Base-by-base conservation (phyloP, 1,140 invertebrate genomes). In the Palaemon carinicauda region DNA sequence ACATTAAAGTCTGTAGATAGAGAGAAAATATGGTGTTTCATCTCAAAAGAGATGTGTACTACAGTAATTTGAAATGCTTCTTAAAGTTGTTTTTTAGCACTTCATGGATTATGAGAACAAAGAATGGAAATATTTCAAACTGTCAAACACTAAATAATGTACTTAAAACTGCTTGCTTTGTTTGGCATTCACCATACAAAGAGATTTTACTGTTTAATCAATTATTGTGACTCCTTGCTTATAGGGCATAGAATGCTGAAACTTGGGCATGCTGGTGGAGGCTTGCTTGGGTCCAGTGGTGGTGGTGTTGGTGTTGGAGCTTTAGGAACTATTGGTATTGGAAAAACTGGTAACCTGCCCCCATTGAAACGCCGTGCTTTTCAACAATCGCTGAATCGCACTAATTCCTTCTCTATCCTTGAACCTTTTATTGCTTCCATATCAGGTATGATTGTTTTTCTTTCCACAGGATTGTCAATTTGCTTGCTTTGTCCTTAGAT, bases 341-440 rank as follows among this genome's bases (percentile, higher is more conserved):
- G 53, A 17, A 65, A 65, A 56, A 80, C 41, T 54, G 54, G 53
- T 29, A 41, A 9, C 54, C 53, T 41, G 65, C 78, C 54, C 53
- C 78, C 78, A 41, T 80, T 80, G 65, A 80, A 80, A n/a, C 78
- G 78, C 15, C 78, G 78, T 21, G 29, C 54, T 56, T 56, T 54
- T 41, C 78, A 53, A 41, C 52, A 80, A 29, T 29, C 78, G 41
- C 52, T 80, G 52, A 71, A 51, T 82, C 80, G 60, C 19, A 80
- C 78, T 80, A 56, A 80, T 80, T 80, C 78, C 19, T 80, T 80
- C 53, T 80, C 78, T 80, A 65, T 80, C 54, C 78, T 80, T 31
- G 78, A 80, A 33, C 78, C 78, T 80, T 80, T 80, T 52, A 56
- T 80, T 80, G 78, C 78, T 80, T 80, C 78, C 78, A 65, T 80